phyloP scores from a whole-genome alignment of 2,113 vertebrate genomes.

The Bufo gargarizans region DNA sequence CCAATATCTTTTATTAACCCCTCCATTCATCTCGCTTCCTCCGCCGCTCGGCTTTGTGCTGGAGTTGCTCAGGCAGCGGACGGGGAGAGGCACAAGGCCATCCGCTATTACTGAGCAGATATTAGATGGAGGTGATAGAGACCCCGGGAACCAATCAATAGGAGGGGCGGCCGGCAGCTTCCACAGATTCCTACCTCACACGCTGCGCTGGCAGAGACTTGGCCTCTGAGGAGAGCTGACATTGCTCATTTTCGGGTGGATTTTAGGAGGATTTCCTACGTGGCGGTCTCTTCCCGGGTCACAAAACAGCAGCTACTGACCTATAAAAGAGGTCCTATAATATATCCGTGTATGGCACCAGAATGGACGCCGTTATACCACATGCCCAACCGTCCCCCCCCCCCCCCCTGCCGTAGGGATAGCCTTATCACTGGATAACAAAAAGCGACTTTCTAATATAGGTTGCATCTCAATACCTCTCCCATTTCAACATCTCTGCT shows the following conservation, averaged over 20 bases:
- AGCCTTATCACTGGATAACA: too few relatives aligned
- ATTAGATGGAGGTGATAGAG: not conserved
- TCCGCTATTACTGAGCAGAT: not conserved
- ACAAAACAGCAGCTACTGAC: too few relatives aligned
- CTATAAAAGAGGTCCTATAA: too few relatives aligned
- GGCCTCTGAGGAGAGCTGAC: not conserved
- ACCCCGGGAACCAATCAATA: not conserved
- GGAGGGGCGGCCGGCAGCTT: not conserved
- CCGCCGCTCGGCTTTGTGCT: not conserved
- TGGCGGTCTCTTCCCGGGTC: not conserved
- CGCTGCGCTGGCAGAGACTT: not conserved
- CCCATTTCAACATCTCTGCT: too few relatives aligned
- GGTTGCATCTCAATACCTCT: too few relatives aligned
- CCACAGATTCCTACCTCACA: not conserved
- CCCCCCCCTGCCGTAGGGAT: too few relatives aligned
- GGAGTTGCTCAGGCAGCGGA: constrained; percentile 1
- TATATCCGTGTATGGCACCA: too few relatives aligned
- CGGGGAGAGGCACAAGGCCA: not conserved
- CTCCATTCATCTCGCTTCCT: constrained; percentile 32
- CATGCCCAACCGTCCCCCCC: too few relatives aligned
- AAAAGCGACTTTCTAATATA: too few relatives aligned
- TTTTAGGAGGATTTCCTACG: not conserved
- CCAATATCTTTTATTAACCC: constrained; percentile 35
- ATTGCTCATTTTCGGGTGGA: not conserved
- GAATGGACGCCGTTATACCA: too few relatives aligned